A percentile compares a stretch with the other conserved stretches of the same genome.
These are phyloP conservation scores for Stenichneumon culpator DNA, from an alignment of 2,888 invertebrate species.

Conservation along the genomic window DNA sequence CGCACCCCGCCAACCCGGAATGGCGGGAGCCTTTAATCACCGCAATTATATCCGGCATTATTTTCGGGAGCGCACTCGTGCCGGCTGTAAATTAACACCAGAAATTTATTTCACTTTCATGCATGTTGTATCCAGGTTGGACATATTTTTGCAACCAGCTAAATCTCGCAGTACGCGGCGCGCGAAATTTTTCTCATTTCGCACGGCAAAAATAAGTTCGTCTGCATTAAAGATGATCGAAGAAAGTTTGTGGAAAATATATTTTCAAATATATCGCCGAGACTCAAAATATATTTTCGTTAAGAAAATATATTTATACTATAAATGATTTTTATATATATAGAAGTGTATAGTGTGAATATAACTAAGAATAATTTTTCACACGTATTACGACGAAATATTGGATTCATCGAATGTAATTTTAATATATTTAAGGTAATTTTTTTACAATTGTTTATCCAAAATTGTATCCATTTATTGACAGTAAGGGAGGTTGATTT, in stretches of 20 bases:
- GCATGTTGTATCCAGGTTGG: constrained; percentile 19
- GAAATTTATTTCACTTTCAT: constrained; percentile 4
- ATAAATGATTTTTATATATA: background rate
- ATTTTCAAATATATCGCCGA: too few relatives aligned
- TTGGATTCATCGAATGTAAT: background rate
- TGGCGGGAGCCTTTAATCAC: constrained; percentile 30
- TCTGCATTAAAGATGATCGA: background rate
- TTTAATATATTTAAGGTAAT: background rate
- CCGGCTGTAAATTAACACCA: constrained; percentile 45
- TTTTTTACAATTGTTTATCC: too few relatives aligned
- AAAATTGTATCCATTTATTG: too few relatives aligned
- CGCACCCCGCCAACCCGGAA: background rate
- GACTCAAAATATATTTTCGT: background rate
- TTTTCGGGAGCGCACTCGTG: constrained; percentile 37
- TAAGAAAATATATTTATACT: background rate
- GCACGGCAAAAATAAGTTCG: background rate
- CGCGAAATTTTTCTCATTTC: constrained; percentile 3
- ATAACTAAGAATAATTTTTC: background rate
- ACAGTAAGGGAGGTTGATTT: too few relatives aligned
- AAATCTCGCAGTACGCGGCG: background rate
- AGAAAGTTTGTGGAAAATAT: too few relatives aligned
- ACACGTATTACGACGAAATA: background rate
- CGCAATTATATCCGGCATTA: constrained; percentile 53
- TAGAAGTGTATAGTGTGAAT: background rate
- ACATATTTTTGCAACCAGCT: background rate